These are phyloP conservation scores for Mesocentrotus franciscanus DNA, from an alignment of 53 echinoderm and acorn worm species.

Conservation along the genomic window DNA sequence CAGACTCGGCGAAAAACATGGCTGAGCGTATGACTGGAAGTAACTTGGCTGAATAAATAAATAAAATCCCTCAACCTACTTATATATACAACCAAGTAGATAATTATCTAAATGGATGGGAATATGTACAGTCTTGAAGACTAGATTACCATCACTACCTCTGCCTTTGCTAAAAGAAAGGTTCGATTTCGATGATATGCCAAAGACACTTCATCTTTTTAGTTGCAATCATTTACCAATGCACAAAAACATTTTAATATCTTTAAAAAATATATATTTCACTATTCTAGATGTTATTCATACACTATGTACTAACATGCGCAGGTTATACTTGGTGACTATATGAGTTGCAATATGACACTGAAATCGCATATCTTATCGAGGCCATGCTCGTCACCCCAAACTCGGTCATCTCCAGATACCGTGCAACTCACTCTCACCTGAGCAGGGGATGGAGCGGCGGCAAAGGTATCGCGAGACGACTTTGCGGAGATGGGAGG, in stretches of 20 bases:
- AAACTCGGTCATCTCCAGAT: constrained; percentile 12
- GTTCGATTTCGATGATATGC: neutral
- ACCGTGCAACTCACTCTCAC: constrained; percentile 46
- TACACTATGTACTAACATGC: neutral
- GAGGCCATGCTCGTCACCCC: constrained; percentile 18
- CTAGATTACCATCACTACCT: neutral
- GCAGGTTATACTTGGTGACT: neutral
- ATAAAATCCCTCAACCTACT: neutral
- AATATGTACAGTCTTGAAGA: neutral
- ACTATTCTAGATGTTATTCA: neutral
- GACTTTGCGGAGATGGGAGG: constrained; percentile 41
- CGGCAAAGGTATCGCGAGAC: constrained; percentile 12
- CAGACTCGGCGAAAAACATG: constrained; percentile 41
- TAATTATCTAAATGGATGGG: neutral
- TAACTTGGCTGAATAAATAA: constrained; percentile 37
- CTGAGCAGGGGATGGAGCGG: constrained; percentile 46
- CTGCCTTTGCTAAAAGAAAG: neutral
- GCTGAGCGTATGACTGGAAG: constrained; percentile 49
- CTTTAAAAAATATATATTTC: too few relatives aligned
- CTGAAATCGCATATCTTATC: neutral
- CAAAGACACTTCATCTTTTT: neutral
- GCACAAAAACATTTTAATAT: too few relatives aligned
- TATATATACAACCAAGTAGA: neutral
- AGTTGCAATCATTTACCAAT: neutral
- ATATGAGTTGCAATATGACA: neutral